phyloP scores from a whole-genome alignment of 1,140 invertebrate genomes.

The Gonioctena quinquepunctata region DNA sequence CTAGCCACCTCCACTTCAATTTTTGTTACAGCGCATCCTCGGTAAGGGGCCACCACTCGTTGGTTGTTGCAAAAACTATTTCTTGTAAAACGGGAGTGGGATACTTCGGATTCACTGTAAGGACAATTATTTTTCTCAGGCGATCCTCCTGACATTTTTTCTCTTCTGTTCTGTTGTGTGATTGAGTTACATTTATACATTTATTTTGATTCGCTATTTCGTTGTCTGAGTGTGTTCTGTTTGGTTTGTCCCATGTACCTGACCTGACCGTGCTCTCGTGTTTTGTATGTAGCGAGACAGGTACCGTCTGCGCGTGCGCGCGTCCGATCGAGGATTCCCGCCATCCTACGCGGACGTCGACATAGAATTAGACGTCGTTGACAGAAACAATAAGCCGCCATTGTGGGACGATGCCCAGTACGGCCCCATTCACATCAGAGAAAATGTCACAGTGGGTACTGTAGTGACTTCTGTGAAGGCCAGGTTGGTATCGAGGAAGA shows the following conservation, averaged over 20 bases:
- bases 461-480: slow-evolving; percentile 95
- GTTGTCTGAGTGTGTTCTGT: slow-evolving; percentile 42
- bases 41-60: too few relatives aligned
- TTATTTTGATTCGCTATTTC: slow-evolving; percentile 37
- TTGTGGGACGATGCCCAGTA: slow-evolving; percentile 91
- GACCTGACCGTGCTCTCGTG: slow-evolving; percentile 40
- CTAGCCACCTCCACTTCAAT: too few relatives aligned
- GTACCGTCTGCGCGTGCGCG: slow-evolving; percentile 91
- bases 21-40: too few relatives aligned
- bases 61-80: too few relatives aligned
- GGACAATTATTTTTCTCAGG: not conserved
- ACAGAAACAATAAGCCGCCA: slow-evolving; percentile 96
- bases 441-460: slow-evolving; percentile 97
- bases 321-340: slow-evolving; percentile 87
- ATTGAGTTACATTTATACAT: slow-evolving; percentile 47
- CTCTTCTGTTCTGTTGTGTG: slow-evolving; percentile 48
- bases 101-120: too few relatives aligned
- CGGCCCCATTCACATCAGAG: slow-evolving; percentile 94
- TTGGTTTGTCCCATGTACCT: slow-evolving; percentile 53
- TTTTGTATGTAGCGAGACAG: slow-evolving; percentile 79
- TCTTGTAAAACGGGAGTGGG: too few relatives aligned
- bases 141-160: slow-evolving; percentile 5
- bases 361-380: slow-evolving; percentile 95
- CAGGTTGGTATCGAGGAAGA: slow-evolving; percentile 82
- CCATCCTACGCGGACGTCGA: slow-evolving; percentile 90